Percentiles rank a stretch among this genome's conserved stretches.
Evolutionary conservation across 2,113 vertebrate species (phyloP).

Genomic region (Crotalus helleri): DNA sequence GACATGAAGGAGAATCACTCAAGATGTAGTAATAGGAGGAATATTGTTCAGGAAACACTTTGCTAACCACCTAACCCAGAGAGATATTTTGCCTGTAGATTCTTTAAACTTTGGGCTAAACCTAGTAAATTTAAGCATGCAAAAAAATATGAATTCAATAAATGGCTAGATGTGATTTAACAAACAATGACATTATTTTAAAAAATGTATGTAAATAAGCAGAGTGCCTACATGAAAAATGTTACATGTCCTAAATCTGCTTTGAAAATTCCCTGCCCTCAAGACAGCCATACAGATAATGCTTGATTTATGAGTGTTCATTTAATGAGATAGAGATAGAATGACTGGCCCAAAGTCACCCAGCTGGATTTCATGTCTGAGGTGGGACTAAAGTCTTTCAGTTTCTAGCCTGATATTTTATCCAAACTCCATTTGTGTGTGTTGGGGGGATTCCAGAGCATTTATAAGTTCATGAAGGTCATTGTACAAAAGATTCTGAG

Average conservation of each 20-base stretch:
- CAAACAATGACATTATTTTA: background rate
- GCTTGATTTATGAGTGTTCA: too few relatives aligned
- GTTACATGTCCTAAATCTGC: background rate
- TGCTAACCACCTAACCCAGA: background rate
- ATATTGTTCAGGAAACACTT: background rate
- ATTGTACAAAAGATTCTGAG: background rate
- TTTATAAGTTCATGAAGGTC: background rate
- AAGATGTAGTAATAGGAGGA: background rate
- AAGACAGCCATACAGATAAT: background rate
- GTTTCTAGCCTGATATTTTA: too few relatives aligned
- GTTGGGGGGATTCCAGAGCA: background rate
- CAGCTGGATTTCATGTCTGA: too few relatives aligned
- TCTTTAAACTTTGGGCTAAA: background rate
- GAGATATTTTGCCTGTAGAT: background rate
- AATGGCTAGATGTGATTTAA: background rate
- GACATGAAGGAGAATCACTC: background rate
- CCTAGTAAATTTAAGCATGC: background rate
- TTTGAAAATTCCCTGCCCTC: background rate
- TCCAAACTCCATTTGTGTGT: too few relatives aligned
- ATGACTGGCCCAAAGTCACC: too few relatives aligned
- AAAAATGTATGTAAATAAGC: background rate
- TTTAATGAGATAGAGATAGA: too few relatives aligned
- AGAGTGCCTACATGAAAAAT: background rate
- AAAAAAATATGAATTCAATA: background rate
- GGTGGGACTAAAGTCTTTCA: too few relatives aligned